Conservation (phyloP, 2,113 vertebrate species). For the Ariopsis seemanni region DNA sequence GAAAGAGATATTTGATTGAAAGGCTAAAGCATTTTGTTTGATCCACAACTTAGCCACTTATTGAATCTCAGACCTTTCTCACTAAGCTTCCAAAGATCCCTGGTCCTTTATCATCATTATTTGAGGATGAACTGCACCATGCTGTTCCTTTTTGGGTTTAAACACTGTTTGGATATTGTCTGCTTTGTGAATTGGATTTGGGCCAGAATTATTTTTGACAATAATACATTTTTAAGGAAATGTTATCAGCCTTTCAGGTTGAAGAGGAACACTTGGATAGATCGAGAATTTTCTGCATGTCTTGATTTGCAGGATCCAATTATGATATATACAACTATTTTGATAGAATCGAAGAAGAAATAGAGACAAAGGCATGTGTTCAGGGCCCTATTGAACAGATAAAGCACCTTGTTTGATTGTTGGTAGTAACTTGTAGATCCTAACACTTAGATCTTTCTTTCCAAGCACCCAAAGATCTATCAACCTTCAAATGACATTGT, state of each 20-base stretch:
- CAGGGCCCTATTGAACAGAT: background rate
- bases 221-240: too few species aligned
- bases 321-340: background rate
- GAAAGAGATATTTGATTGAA: too few species aligned
- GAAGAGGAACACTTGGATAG: background rate
- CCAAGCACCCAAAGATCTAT: background rate
- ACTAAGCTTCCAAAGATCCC: too few species aligned
- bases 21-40: too few species aligned
- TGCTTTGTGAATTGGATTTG: background rate
- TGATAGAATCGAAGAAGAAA: background rate
- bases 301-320: background rate
- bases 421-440: background rate
- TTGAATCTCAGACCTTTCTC: too few species aligned
- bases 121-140: too few species aligned
- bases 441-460: background rate
- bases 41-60: too few species aligned
- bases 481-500: background rate
- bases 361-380: background rate
- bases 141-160: too few species aligned
- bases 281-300: background rate
- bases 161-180: too few species aligned
- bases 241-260: too few species aligned
- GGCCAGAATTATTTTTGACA: too few species aligned
- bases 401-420: background rate
- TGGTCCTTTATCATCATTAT: too few species aligned